These are phyloP conservation scores for Eugnorisma glareosa DNA, from an alignment of 2,888 invertebrate genomes.

Conservation along the genomic window DNA sequence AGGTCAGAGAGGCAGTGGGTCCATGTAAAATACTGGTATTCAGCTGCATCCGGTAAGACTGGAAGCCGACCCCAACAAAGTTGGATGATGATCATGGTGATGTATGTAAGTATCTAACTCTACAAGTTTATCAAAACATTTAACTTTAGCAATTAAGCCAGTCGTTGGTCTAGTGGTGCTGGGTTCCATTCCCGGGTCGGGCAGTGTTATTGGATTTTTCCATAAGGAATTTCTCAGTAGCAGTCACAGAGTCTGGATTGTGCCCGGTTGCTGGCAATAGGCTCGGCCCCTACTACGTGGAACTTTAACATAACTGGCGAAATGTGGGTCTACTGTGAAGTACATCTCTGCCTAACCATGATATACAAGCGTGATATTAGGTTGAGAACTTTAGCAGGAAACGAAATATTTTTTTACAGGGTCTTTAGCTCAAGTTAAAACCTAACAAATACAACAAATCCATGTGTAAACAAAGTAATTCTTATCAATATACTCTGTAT, in stretches of 20 bases:
- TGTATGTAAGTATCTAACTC: no score
- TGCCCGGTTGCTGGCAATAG: neutral
- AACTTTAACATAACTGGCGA: neutral
- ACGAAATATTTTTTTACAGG: neutral
- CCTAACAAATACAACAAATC: constrained; percentile 19
- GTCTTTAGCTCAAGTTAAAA: constrained; percentile 8
- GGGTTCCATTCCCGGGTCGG: no score
- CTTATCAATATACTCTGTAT: constrained; percentile 28
- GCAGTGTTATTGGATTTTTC: neutral
- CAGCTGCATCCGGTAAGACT: no score
- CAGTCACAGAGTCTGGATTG: neutral
- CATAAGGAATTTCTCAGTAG: neutral
- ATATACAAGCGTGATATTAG: no score
- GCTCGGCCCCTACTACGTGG: neutral
- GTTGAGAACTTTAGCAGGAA: neutral
- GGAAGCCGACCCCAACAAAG: no score
- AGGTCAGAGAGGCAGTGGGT: no score
- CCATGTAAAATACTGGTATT: no score
- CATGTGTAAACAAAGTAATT: constrained; percentile 31
- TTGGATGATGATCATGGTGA: no score
- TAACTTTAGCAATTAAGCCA: neutral
- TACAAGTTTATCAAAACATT: neutral
- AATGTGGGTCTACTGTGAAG: neutral
- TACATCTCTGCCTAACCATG: no score
- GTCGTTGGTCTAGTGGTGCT: neutral